Evolutionary conservation across 2,113 vertebrate genomes (phyloP), one percentile per base, ranked within the genome.

Genomic region (Pogona vitticeps): DNA sequence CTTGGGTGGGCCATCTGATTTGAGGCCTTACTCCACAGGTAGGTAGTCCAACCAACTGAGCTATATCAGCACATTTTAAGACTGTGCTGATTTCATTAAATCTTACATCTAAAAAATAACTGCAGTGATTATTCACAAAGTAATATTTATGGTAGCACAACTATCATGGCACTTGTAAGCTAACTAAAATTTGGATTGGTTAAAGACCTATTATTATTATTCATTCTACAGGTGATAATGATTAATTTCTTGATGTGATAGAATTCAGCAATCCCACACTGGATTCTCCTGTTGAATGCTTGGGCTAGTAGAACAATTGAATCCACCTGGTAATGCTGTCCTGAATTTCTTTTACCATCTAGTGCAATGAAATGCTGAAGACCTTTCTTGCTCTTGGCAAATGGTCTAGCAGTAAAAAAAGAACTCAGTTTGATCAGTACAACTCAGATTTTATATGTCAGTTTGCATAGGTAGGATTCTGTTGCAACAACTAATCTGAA

Each of bases 401-500:
- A 61, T 5, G 59, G 56, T 56, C n/a, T 79, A 20, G 77, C 36
- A 61, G 56, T 38, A 31, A 38, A 78, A 38, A 78, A 65, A n/a
- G 56, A 33, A 58, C 58, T 78, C 58, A 61, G 36, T 79, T 76
- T 79, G 77, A 79, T 79, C 77, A 61, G 56, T 36, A 79, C 36
- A 56, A 61, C 56, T 59, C 77, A 38, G 59, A 79, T 79, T 79
- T 61, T 36, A 36, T 61, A 18, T 61, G 36, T n/a, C 77, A 61
- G 77, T 79, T 61, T 79, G 77, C 56, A 79, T 52, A 61, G 77
- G 77, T 61, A 23, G 15, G 36, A 79, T 61, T 79, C 56, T 79
- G 58, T 61, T 36, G 36, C n/a, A 79, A 79, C n/a, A 79, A 61
- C 33, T 78, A 79, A 79, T 79, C 77, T 79, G 58, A 79, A 79